These are phyloP conservation scores for Holcopasites calliopsidis DNA, from an alignment of 1,140 invertebrate genomes.

Conservation along the genomic window DNA sequence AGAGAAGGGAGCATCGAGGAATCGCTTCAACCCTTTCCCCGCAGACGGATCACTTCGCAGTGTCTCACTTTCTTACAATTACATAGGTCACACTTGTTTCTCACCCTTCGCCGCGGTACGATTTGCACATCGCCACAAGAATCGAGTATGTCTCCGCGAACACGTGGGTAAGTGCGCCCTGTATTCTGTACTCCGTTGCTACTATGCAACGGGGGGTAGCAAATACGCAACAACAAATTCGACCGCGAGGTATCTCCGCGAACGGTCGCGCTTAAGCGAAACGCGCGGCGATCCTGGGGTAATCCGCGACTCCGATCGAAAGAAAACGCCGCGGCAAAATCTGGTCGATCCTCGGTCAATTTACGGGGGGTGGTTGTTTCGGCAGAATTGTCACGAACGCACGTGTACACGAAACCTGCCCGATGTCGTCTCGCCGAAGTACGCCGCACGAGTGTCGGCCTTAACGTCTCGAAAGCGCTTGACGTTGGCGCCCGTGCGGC, in stretches of 20 bases:
- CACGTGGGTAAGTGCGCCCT: conserved; percentile 30
- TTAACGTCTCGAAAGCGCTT: conserved; percentile 73
- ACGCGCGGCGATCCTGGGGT: too few relatives aligned
- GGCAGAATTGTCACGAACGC: conserved; percentile 17
- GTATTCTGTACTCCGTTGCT: neutral
- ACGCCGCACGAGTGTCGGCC: conserved; percentile 75
- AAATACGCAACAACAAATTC: neutral
- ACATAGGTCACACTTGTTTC: conserved; percentile 31
- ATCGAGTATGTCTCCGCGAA: conserved; percentile 43
- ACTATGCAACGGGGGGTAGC: too few relatives aligned
- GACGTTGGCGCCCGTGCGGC: conserved; percentile 69
- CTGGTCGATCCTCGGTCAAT: neutral
- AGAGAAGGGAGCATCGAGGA: conserved; percentile 56
- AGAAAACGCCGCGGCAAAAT: neutral
- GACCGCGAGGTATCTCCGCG: too few relatives aligned
- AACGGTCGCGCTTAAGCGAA: too few relatives aligned
- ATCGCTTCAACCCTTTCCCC: conserved; percentile 15
- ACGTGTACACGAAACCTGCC: conserved; percentile 22
- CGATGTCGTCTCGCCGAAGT: conserved; percentile 73
- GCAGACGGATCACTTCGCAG: conserved; percentile 11
- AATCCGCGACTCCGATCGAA: too few relatives aligned
- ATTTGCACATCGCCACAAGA: conserved; percentile 38
- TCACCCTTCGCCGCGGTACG: conserved; percentile 43
- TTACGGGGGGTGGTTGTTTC: neutral
- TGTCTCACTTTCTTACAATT: conserved; percentile 47